Conservation (phyloP, 2,797 vertebrate species). For the Cyprinodon diabolis region DNA sequence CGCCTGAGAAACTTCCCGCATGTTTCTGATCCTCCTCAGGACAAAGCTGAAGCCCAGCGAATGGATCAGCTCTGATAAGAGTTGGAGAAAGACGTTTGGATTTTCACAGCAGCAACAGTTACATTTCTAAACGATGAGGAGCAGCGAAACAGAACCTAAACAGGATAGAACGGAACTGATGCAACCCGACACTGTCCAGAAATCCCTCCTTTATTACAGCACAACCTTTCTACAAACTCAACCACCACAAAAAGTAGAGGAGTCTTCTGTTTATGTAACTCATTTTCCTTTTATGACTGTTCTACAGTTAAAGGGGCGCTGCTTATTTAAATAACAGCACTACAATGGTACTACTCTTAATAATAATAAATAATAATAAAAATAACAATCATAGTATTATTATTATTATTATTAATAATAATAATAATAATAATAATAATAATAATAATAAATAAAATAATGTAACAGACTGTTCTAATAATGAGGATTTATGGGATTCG, state of each 20-base stretch:
- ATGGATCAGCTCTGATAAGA: not conserved
- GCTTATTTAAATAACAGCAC: no score
- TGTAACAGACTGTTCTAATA: not conserved
- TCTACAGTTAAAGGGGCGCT: no score
- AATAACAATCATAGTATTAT: not conserved
- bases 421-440: not conserved
- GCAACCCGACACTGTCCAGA: slow-evolving; percentile 62
- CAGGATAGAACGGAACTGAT: slow-evolving; percentile 35
- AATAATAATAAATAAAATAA: not conserved
- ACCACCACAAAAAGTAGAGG: not conserved
- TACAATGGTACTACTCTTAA: no score
- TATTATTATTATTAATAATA: no score
- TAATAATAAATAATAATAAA: not conserved
- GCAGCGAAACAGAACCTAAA: slow-evolving; percentile 7
- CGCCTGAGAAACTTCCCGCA: slow-evolving; percentile 41
- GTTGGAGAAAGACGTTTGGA: not conserved
- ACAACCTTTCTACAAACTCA: not conserved
- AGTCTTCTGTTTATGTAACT: not conserved
- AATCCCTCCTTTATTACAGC: slow-evolving; percentile 22
- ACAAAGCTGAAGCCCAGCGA: not conserved
- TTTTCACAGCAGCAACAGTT: slow-evolving; percentile 40
- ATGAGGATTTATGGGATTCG: not conserved
- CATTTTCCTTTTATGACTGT: no score
- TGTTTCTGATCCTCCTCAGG: slow-evolving; percentile 32
- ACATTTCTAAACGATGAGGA: slow-evolving; percentile 1